Conservation (phyloP, 2,797 vertebrate genomes). For the Liparis tanakae region DNA sequence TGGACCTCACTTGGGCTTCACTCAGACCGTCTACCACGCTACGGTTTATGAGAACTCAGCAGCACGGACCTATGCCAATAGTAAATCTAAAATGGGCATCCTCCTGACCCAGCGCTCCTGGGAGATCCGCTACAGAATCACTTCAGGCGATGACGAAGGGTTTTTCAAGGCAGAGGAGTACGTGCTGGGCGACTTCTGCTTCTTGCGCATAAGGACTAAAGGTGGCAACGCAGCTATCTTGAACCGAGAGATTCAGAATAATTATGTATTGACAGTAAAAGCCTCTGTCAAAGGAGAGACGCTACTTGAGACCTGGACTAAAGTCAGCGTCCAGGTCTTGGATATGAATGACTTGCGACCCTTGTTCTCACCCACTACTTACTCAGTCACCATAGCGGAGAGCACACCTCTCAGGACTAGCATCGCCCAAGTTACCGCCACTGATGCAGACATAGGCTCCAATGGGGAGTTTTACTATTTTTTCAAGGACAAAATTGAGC, state of each 20-base stretch:
- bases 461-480: slow-evolving; percentile 99
- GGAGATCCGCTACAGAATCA: slow-evolving; percentile 96
- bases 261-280: slow-evolving; percentile 94
- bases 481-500: slow-evolving; percentile 94
- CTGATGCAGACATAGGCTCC: slow-evolving; percentile 96
- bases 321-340: slow-evolving; percentile 94
- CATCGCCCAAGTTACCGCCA: slow-evolving; percentile 97
- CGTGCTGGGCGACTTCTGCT: slow-evolving; percentile 96
- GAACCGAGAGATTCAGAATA: slow-evolving; percentile 97
- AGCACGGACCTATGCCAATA: slow-evolving; percentile 94
- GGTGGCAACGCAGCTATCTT: slow-evolving; percentile 97
- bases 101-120: slow-evolving; percentile 89
- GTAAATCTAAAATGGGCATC: slow-evolving; percentile 95
- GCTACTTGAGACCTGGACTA: slow-evolving; percentile 92
- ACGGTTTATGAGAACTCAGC: slow-evolving; percentile 96
- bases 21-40: slow-evolving; percentile 91
- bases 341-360: slow-evolving; percentile 98
- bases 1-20: slow-evolving; percentile 88
- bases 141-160: slow-evolving; percentile 95
- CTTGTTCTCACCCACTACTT: slow-evolving; percentile 97
- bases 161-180: slow-evolving; percentile 98
- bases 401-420: slow-evolving; percentile 96
- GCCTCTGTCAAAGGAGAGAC: slow-evolving; percentile 94
- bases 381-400: slow-evolving; percentile 95
- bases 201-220: slow-evolving; percentile 97